Evolutionary conservation across 2,797 vertebrate genomes (phyloP).

Genomic region (Trachops cirrhosus): DNA sequence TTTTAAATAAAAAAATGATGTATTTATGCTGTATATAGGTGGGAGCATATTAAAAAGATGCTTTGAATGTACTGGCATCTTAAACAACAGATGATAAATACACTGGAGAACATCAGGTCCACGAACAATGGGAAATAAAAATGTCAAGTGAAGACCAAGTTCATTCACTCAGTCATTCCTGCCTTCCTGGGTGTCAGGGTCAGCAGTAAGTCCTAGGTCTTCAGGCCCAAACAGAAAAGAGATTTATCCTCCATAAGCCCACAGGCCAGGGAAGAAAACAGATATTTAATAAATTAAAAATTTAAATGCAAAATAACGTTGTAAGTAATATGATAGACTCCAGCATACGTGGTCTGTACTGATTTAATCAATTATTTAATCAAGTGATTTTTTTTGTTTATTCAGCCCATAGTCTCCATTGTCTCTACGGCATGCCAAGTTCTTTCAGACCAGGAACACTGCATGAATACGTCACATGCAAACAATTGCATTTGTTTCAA

Average conservation of each 20-base stretch:
- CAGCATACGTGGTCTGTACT: neutral
- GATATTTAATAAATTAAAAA: neutral
- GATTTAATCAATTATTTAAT: neutral
- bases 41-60: neutral
- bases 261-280: neutral
- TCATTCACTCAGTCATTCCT: neutral
- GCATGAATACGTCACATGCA: neutral
- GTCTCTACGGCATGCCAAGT: neutral
- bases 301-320: neutral
- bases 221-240: neutral
- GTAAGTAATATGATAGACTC: neutral
- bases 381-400: neutral
- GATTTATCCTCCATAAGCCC: neutral
- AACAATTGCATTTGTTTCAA: neutral
- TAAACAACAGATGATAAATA: neutral
- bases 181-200: neutral
- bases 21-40: neutral
- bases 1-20: neutral
- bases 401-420: neutral
- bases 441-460: neutral
- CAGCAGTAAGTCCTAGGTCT: neutral
- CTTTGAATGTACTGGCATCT: neutral
- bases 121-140: neutral
- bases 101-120: neutral
- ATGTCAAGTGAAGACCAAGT: neutral